Base-by-base conservation (phyloP, 2,797 vertebrate genomes). In the Artibeus lituratus region DNA sequence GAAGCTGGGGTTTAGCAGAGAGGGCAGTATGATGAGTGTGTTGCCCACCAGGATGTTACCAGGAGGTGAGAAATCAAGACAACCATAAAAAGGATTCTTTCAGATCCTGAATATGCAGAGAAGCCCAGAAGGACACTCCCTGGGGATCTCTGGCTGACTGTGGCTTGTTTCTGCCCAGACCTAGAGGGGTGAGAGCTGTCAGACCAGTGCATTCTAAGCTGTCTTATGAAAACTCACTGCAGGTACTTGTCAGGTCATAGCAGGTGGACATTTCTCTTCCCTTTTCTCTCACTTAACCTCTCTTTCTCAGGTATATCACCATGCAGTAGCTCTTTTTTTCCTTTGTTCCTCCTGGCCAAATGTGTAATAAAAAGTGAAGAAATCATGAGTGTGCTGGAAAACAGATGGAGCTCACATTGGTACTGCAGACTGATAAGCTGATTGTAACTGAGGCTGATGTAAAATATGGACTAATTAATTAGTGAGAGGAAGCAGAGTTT, bases 41-140 rank as follows among this genome's bases (percentile, higher is more conserved):
- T 95, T 95, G 35, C 81, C 95, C 18, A 47, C 53, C 53, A 80
- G 81, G 0, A 62, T 92, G 49, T 51, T 51, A 51, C 49, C 59
- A 92, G 35, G 49, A 95, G 74, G 76, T 92, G 92, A 86, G 81
- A 94, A n/a, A 47, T n/a, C 9, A 90, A 42, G 57, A 95, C 57
- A 74, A 26, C 18, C 10, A 29, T 3, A 2, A 62, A 87, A 35
- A 94, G 82, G 21, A 44, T 39, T 44, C 49, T 65, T 62, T 96
- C 59, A 14, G 72, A 39, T 3, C 24, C 78, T 5, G 44, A 70
- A 26, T 70, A n/a, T 82, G 51, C 88, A 65, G 44, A 87, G 70
- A 57, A 24, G 8, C 9, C 55, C 22, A 10, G 55, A 57, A 24
- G 55, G 55, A 57, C 14, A 15, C 22, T 57, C 55, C 55, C 55